These are phyloP conservation scores for Apamea sordens DNA, from an alignment of 2,888 invertebrate genomes.

Conservation along the genomic window DNA sequence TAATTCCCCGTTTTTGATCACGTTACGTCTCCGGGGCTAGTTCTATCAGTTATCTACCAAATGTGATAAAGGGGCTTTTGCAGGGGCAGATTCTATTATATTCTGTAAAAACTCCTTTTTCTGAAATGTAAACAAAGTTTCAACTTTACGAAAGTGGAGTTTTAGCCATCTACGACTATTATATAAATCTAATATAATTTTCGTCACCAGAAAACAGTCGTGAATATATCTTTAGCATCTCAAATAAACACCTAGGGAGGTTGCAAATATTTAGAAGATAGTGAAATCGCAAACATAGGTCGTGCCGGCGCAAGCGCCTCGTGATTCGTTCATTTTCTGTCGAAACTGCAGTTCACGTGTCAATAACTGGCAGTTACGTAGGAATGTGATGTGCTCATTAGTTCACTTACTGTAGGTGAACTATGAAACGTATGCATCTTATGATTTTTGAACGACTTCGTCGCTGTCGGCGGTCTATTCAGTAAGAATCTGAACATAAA, in stretches of 20 bases:
- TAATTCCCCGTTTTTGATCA: neutral
- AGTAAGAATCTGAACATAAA: too few relatives aligned
- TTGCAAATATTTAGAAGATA: constrained; percentile 69
- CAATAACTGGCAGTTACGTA: constrained; percentile 53
- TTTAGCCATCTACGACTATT: neutral
- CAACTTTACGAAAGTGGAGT: neutral
- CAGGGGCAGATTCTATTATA: neutral
- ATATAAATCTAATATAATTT: constrained; percentile 38
- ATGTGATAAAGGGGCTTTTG: too few relatives aligned
- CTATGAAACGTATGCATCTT: constrained; percentile 2
- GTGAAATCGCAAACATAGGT: constrained; percentile 82
- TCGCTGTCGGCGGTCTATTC: too few relatives aligned
- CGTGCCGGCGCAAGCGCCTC: constrained; percentile 70
- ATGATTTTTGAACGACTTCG: neutral
- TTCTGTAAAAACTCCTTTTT: neutral
- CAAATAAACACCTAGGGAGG: constrained; percentile 46
- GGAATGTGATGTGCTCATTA: constrained; percentile 57
- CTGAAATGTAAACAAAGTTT: neutral
- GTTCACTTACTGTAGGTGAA: constrained; percentile 18
- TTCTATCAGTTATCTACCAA: neutral
- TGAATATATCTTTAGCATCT: constrained; percentile 59
- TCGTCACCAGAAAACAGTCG: constrained; percentile 48
- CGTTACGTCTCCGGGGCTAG: neutral
- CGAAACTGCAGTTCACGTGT: constrained; percentile 52
- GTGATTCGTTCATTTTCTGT: constrained; percentile 76